These are phyloP conservation scores for Pachydiplax longipennis DNA, from an alignment of 2,888 invertebrate species.

Conservation along the genomic window DNA sequence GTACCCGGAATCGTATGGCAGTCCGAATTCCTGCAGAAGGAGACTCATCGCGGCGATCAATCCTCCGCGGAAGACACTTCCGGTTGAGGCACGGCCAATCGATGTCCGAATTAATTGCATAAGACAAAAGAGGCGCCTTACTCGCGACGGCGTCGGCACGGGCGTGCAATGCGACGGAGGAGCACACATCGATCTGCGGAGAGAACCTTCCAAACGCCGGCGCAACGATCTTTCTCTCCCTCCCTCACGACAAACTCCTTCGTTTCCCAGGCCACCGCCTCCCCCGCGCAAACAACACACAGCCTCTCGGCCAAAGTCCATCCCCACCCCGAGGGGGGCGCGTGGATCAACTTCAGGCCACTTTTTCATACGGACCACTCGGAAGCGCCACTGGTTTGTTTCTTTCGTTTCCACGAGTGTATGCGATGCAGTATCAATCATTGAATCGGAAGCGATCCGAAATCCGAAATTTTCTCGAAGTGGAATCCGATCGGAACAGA, in stretches of 20 bases:
- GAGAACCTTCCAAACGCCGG: not conserved
- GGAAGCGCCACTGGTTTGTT: no score
- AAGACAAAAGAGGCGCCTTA: constrained; percentile 2
- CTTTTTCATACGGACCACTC: no score
- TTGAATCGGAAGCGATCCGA: no score
- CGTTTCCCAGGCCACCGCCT: not conserved
- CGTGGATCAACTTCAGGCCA: no score
- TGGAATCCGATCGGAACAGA: no score
- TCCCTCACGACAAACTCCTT: not conserved
- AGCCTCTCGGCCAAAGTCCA: not conserved
- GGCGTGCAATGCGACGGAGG: constrained; percentile 30
- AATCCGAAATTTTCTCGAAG: no score
- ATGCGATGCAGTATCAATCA: no score
- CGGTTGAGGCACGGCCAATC: not conserved
- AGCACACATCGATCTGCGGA: constrained; percentile 21
- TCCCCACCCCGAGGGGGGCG: not conserved
- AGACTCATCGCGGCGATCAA: not conserved
- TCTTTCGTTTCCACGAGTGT: no score
- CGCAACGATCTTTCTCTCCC: constrained; percentile 8
- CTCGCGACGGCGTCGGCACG: not conserved
- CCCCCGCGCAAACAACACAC: not conserved
- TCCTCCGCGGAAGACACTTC: not conserved
- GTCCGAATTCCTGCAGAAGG: not conserved
- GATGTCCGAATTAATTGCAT: not conserved
- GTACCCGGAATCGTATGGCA: not conserved